Percentiles rank a stretch among this genome's conserved stretches.
Evolutionary conservation across 1,140 invertebrate genomes (phyloP).

Genomic region (Calephelis nemesis): DNA sequence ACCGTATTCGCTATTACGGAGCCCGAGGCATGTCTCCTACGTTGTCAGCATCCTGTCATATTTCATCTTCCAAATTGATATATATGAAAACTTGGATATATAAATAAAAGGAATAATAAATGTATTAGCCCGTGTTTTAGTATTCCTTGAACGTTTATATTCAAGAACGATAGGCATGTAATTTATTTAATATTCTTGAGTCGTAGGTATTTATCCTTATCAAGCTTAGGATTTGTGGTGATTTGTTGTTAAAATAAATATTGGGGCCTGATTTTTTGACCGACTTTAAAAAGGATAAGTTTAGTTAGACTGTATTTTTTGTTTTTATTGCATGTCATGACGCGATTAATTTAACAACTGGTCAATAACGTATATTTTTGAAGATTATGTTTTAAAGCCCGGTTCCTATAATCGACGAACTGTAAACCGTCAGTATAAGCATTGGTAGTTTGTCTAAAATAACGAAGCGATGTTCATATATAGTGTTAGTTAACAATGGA

Average conservation of each 20-base stretch:
- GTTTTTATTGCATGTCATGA: too few relatives aligned
- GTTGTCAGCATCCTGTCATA: constrained; percentile 18
- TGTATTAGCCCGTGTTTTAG: constrained; percentile 11
- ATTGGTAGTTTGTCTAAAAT: too few relatives aligned
- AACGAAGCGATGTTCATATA: too few relatives aligned
- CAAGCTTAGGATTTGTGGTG: not conserved
- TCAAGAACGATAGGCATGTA: constrained; percentile 9
- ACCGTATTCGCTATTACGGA: constrained; percentile 7
- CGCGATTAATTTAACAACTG: too few relatives aligned
- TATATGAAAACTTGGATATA: constrained; percentile 20
- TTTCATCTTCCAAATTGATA: constrained; percentile 20
- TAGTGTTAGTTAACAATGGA: too few relatives aligned
- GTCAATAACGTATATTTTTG: too few relatives aligned
- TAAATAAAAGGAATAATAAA: constrained; percentile 19
- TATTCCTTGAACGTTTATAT: constrained; percentile 10
- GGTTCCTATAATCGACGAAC: too few relatives aligned
- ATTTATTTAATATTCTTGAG: constrained; percentile 16
- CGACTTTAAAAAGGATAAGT: too few relatives aligned
- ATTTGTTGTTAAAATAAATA: not conserved
- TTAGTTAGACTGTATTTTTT: too few relatives aligned
- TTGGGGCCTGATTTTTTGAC: not conserved
- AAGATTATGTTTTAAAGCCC: too few relatives aligned
- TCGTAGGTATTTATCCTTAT: constrained; percentile 5
- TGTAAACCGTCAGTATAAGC: too few relatives aligned
- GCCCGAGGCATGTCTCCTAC: constrained; percentile 16